Conservation (phyloP, 2,888 invertebrate species). For the Mayetiola destructor region DNA sequence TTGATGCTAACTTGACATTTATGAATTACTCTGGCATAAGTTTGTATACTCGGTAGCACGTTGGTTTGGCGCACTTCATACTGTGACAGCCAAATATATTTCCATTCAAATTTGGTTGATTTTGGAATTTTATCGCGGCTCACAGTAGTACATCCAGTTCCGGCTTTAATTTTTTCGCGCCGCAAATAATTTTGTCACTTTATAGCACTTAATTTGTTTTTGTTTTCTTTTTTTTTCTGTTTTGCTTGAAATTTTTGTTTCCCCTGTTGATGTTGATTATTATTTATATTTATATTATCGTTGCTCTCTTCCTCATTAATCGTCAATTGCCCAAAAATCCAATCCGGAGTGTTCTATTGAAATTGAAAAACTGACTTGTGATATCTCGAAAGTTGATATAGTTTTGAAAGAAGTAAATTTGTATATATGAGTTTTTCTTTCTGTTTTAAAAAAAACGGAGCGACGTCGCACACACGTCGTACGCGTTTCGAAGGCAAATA, state of each 20-base stretch:
- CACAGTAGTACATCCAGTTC: no score
- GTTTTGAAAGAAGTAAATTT: conserved; percentile 10
- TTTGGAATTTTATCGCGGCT: background rate
- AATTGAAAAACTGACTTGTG: conserved; percentile 14
- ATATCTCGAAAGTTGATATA: conserved; percentile 9
- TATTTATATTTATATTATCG: background rate
- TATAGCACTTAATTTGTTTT: background rate
- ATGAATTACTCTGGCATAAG: background rate
- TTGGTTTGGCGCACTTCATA: conserved; percentile 22
- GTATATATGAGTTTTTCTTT: conserved; percentile 6
- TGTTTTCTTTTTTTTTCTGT: background rate
- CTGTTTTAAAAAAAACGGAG: conserved; percentile 15
- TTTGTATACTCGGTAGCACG: conserved; percentile 14
- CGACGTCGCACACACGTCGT: conserved; percentile 30
- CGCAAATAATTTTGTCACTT: background rate
- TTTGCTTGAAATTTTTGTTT: background rate
- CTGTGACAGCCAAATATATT: conserved; percentile 1
- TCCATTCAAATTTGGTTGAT: background rate
- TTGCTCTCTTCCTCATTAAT: background rate
- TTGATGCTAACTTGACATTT: conserved; percentile 1
- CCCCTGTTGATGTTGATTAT: background rate
- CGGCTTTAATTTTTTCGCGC: background rate
- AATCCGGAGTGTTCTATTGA: conserved; percentile 6
- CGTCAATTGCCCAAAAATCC: background rate
- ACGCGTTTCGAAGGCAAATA: conserved; percentile 38